Percentiles rank a stretch among this genome's conserved stretches.
Conservation (phyloP, 2,797 vertebrate species). For the Pitangus sulphuratus region DNA sequence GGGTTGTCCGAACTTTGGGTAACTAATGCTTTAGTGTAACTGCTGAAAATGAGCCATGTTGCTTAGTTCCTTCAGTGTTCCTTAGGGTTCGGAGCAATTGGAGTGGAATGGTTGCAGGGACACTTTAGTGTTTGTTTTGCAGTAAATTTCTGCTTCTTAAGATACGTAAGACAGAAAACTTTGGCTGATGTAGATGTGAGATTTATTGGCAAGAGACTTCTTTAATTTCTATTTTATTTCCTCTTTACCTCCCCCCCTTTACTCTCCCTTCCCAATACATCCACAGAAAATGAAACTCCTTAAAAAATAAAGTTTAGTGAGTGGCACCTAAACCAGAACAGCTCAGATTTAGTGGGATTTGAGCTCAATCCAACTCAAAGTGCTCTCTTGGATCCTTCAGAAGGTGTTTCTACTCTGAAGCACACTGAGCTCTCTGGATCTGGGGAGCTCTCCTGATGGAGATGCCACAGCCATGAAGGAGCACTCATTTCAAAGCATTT, state of each 20-base stretch:
- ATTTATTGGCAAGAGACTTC: not conserved
- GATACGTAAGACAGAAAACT: not conserved
- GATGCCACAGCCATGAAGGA: not conserved
- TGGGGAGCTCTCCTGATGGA: not conserved
- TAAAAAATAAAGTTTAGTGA: not conserved
- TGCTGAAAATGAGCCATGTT: not conserved
- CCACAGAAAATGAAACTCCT: not conserved
- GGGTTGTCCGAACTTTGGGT: not conserved
- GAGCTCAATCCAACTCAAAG: not conserved
- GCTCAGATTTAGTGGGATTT: not conserved
- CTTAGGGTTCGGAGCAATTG: not conserved
- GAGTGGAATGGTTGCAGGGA: not conserved
- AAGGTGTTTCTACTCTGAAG: not conserved
- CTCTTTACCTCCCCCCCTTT: fast-evolving
- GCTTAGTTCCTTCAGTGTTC: not conserved
- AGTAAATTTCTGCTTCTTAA: not conserved
- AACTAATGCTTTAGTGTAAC: not conserved
- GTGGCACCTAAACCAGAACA: not conserved
- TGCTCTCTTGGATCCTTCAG: fast-evolving
- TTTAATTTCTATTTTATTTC: not conserved
- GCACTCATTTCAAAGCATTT: not conserved
- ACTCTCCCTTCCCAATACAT: not conserved
- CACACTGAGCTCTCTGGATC: not conserved
- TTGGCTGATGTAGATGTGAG: not conserved
- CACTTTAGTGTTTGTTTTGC: not conserved